Evolutionary conservation across 2,888 invertebrate species (phyloP).

Genomic region (Cephus spinipes): DNA sequence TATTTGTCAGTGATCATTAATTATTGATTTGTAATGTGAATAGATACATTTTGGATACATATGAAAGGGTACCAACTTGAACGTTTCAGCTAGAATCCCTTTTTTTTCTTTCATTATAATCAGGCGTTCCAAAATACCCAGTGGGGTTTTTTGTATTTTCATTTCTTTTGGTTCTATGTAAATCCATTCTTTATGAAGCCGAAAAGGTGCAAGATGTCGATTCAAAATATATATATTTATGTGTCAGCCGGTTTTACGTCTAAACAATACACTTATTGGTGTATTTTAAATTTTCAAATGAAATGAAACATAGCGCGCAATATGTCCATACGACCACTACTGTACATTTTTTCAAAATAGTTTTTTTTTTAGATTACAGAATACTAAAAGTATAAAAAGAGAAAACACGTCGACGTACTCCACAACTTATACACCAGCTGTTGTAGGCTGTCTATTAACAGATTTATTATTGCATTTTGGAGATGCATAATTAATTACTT

Average conservation of each 20-base stretch:
- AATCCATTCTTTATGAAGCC: background rate
- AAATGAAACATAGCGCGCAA: background rate
- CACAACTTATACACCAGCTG: background rate
- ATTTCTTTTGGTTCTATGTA: background rate
- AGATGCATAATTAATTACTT: background rate
- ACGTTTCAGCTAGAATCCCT: background rate
- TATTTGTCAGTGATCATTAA: background rate
- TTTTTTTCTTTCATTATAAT: background rate
- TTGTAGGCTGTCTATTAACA: background rate
- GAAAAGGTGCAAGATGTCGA: background rate
- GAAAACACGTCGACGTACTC: background rate
- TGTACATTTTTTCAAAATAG: background rate
- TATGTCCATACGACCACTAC: background rate
- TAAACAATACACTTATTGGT: background rate
- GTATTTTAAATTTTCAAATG: background rate
- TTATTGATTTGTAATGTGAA: background rate
- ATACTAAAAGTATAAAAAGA: background rate
- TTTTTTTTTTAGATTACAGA: background rate
- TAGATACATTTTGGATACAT: background rate
- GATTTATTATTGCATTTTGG: background rate
- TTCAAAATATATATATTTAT: background rate
- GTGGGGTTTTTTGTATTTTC: background rate
- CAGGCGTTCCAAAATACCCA: background rate
- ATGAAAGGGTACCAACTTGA: background rate
- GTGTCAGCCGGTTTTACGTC: background rate